Percentiles rank a stretch among this genome's conserved stretches.
Evolutionary conservation across 2,888 invertebrate genomes (phyloP).

Genomic region (Stenodema calcarata): DNA sequence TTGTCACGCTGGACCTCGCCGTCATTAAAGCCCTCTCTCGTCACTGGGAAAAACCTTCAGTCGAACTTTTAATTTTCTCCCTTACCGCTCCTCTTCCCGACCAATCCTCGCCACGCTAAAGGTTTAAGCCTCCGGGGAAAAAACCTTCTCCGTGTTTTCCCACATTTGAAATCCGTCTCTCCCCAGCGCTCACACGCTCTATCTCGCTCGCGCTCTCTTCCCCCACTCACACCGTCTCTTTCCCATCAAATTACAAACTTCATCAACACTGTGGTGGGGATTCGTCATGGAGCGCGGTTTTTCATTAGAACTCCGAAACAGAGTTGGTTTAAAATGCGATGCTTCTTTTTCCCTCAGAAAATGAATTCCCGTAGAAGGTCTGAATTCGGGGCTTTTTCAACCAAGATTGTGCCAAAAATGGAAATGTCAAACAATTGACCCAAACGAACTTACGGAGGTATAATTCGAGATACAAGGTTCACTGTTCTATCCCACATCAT

Average conservation of each 20-base stretch:
- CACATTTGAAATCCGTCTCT: background rate
- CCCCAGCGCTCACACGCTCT: background rate
- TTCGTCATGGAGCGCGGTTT: background rate
- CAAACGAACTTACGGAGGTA: no score
- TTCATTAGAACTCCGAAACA: background rate
- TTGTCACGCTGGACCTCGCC: background rate
- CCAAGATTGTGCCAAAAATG: no score
- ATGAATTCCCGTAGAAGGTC: no score
- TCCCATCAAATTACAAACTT: background rate
- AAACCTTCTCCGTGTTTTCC: background rate
- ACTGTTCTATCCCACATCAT: no score
- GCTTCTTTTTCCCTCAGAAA: background rate
- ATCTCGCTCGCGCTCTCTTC: background rate
- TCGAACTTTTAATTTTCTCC: constrained; percentile 4
- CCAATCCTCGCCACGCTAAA: background rate
- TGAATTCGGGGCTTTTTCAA: no score
- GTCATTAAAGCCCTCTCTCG: background rate
- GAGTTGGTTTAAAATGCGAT: background rate
- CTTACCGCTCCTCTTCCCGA: background rate
- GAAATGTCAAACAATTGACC: no score
- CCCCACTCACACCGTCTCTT: background rate
- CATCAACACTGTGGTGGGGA: background rate
- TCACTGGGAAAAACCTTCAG: background rate
- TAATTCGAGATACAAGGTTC: no score
- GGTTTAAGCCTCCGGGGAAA: background rate